Base-by-base conservation (phyloP, 2,888 invertebrate genomes). In the Keiferia lycopersicella region DNA sequence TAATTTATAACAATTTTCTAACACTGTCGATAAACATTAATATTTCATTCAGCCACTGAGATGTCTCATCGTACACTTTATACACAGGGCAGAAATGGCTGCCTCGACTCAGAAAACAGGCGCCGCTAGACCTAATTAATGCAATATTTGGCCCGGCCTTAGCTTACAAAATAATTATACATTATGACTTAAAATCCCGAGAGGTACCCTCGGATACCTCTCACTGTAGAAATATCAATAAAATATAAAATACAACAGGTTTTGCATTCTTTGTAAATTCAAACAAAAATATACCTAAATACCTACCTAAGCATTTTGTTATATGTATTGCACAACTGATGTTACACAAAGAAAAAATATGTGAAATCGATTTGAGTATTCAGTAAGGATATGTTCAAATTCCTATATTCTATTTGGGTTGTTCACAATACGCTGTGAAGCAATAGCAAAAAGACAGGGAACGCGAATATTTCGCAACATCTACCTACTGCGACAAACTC, bases 1-100 rank as follows among this genome's bases (percentile, higher is more conserved):
- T 92, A 92, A 92, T 92, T 92, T 92, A 92, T 92, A 92, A 92
- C 92, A 91, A 92, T 91, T 92, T 92, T 91, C 91, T 91, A 91
- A 91, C 91, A 91, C 91, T 91, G 91, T 88, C 86, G 88, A 88
- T 89, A 84, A 90, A 90, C 89, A 91, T 90, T 84, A 86, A 88
- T 87, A 84, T 82, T 56, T 82, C 88, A 90, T 86, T 88, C 90
- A 88, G 84, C 87, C 91, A 89, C 88, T 87, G 88, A 90, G 89
- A 88, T 90, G 89, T 85, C 88, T 71, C 84, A 83, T 73, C 81
- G 82, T 80, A 85, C 84, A 83, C 77, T 83, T 79, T 81, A 79
- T 83, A 87, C 86, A 88, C 73, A 83, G 78, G 83, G 82, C 86
- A 86, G 82, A 80, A 75, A 71, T 75, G 80, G 76, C 85, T 82